Conservation (phyloP, 2,888 invertebrate genomes). For the Meiosimyza platycephala region DNA sequence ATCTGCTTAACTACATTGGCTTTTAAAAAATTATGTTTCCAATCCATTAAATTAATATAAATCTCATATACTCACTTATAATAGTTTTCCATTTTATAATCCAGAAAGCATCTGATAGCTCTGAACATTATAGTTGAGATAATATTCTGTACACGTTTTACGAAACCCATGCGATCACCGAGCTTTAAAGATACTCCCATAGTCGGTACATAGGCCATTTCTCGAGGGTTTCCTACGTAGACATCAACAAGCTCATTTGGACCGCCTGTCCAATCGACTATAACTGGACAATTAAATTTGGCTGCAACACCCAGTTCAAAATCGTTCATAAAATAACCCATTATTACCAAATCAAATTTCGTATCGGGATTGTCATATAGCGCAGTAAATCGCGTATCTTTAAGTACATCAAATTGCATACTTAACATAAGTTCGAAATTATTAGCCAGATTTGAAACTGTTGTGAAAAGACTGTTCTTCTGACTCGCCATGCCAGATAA, state of each 20-base stretch:
- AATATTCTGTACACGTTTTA: constrained; percentile 51
- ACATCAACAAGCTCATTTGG: constrained; percentile 50
- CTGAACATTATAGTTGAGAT: constrained; percentile 31
- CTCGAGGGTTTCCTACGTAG: constrained; percentile 57
- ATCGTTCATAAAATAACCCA: constrained; percentile 61
- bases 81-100: constrained; percentile 37
- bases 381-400: constrained; percentile 54
- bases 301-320: constrained; percentile 58
- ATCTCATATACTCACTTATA: constrained; percentile 49
- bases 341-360: constrained; percentile 62
- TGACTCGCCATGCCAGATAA: constrained; percentile 48
- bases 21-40: no score
- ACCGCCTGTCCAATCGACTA: constrained; percentile 53
- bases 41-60: no score
- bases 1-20: no score
- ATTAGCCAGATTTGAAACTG: constrained; percentile 44
- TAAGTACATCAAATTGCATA: constrained; percentile 56
- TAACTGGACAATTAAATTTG: constrained; percentile 57
- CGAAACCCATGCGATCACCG: constrained; percentile 50
- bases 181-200: constrained; percentile 43
- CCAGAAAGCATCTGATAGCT: constrained; percentile 27
- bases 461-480: constrained; percentile 49
- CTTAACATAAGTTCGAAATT: constrained; percentile 49
- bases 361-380: constrained; percentile 57
- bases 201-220: constrained; percentile 54